These are phyloP conservation scores for Rhyacichthys aspro DNA, from an alignment of 2,797 vertebrate genomes.

Conservation along the genomic window DNA sequence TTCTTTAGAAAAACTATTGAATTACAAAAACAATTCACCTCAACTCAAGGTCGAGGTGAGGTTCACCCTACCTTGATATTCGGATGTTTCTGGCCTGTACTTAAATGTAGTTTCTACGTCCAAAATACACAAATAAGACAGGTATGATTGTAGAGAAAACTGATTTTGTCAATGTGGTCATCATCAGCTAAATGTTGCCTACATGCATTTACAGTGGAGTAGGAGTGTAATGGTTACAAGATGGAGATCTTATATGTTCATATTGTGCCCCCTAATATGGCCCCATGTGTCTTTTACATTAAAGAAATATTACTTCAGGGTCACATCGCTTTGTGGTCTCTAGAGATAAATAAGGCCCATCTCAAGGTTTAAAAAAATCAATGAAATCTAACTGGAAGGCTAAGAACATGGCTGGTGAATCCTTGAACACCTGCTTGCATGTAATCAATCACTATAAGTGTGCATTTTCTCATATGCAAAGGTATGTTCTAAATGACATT, in stretches of 20 bases:
- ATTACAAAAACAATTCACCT: not conserved
- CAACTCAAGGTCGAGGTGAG: not conserved
- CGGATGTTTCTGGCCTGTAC: not conserved
- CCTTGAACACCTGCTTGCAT: not conserved
- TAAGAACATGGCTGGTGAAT: not conserved
- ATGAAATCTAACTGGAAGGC: slow-evolving; percentile 2
- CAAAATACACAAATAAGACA: no score
- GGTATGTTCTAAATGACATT: not conserved
- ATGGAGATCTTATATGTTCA: not conserved
- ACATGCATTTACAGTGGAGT: not conserved
- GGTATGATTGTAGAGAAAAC: no score
- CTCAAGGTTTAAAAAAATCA: not conserved
- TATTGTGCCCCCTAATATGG: not conserved
- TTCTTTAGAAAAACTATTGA: not conserved
- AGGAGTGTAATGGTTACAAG: no score
- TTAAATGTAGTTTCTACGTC: not conserved
- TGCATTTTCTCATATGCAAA: not conserved
- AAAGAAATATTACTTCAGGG: slow-evolving; percentile 6
- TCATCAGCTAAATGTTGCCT: not conserved
- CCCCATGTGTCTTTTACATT: not conserved
- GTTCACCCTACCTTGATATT: not conserved
- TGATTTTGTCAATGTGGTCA: not conserved
- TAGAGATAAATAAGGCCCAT: not conserved
- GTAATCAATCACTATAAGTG: not conserved
- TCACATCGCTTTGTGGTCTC: not conserved